phyloP scores from a whole-genome alignment of 2,797 vertebrate species.

The Melanotaenia maccullochi region DNA sequence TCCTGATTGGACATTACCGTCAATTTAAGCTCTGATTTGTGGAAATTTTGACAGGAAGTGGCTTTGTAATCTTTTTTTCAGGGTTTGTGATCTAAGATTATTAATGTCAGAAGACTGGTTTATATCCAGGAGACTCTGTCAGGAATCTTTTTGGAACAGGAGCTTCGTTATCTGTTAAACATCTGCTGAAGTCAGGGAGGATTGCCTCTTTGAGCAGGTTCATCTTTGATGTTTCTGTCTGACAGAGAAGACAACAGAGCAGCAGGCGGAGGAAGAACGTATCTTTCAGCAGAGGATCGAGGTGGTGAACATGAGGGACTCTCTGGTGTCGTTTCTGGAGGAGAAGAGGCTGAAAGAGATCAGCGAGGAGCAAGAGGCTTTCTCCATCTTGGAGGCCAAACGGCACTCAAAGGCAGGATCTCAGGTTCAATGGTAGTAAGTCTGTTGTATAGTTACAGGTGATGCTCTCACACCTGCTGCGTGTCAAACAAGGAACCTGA shows the following conservation, averaged over 20 bases:
- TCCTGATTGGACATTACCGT: too few relatives aligned
- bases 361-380: constrained; percentile 69
- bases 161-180: too few relatives aligned
- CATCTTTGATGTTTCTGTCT: background rate
- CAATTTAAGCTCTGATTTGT: too few relatives aligned
- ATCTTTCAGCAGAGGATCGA: constrained; percentile 87
- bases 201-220: background rate
- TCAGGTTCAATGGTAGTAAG: constrained; percentile 82
- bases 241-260: constrained; percentile 86
- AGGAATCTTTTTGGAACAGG: too few relatives aligned
- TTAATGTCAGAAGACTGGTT: too few relatives aligned
- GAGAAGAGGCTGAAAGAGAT: constrained; percentile 90
- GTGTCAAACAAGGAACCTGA: constrained; percentile 7
- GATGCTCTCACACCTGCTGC: background rate
- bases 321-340: constrained; percentile 89
- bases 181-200: too few relatives aligned
- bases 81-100: too few relatives aligned
- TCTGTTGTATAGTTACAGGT: background rate
- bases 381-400: constrained; percentile 77
- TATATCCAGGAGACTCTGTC: too few relatives aligned
- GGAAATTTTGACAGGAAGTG: too few relatives aligned
- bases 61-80: too few relatives aligned
- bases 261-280: constrained; percentile 80
- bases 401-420: constrained; percentile 70
- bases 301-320: constrained; percentile 90